phyloP scores from a whole-genome alignment of 2,888 invertebrate species.

The Dryocosmus kuriphilus region DNA sequence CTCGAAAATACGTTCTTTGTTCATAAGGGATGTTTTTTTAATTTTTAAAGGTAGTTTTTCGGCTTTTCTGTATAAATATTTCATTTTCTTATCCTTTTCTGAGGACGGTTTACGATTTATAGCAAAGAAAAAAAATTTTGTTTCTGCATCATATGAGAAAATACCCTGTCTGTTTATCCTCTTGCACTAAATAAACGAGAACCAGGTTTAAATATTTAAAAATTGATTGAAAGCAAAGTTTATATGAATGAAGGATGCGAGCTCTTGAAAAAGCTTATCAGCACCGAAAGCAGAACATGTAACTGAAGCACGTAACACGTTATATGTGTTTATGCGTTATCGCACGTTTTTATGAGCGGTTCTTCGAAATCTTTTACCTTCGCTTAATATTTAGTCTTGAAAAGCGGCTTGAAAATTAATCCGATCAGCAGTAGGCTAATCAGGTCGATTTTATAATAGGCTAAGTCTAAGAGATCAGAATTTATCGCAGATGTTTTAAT shows the following conservation, averaged over 20 bases:
- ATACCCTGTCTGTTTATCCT: background rate
- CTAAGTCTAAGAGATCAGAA: slow-evolving; percentile 8
- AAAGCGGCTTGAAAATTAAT: slow-evolving; percentile 19
- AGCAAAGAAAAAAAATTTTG: no score
- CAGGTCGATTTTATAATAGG: slow-evolving; percentile 22
- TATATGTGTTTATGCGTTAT: slow-evolving; percentile 23
- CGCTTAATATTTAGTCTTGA: slow-evolving; percentile 35
- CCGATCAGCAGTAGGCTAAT: slow-evolving; percentile 27
- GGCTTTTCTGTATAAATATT: no score
- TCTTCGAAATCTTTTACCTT: slow-evolving; percentile 24
- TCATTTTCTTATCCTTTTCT: no score
- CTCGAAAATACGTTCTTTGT: no score
- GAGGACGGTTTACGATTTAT: no score
- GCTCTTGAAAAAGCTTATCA: background rate
- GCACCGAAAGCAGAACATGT: background rate
- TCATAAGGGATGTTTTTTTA: no score
- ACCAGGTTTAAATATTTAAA: background rate
- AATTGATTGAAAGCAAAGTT: slow-evolving; percentile 16
- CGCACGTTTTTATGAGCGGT: background rate
- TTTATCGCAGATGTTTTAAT: slow-evolving; percentile 44
- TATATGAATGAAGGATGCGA: background rate
- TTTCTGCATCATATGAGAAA: background rate
- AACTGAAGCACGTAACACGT: slow-evolving; percentile 6
- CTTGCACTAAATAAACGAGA: background rate
- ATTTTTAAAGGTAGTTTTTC: no score